Conservation (phyloP, 2,888 invertebrate species). For the Chrysotoxum bicinctum region DNA sequence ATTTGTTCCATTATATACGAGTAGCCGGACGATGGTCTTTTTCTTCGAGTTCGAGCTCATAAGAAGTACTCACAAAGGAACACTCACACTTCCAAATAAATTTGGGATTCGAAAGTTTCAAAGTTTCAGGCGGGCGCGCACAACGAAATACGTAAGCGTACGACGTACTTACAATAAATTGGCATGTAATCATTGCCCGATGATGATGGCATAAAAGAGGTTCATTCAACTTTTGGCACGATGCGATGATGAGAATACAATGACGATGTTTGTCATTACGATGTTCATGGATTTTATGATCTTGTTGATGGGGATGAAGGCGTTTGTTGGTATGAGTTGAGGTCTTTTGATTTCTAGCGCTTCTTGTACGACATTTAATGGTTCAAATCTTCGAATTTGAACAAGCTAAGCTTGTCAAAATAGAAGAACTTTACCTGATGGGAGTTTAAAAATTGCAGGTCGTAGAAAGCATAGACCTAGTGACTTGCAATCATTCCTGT, state of each 20-base stretch:
- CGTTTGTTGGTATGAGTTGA: background rate
- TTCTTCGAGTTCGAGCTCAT: slow-evolving; percentile 14
- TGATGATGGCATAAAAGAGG: slow-evolving; percentile 71
- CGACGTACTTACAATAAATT: slow-evolving; percentile 57
- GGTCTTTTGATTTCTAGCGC: too few relatives aligned
- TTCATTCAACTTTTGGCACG: slow-evolving; percentile 66
- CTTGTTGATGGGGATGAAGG: background rate
- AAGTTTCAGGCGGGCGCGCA: slow-evolving; percentile 2
- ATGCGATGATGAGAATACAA: slow-evolving; percentile 24
- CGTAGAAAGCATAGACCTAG: too few relatives aligned
- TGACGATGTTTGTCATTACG: slow-evolving; percentile 3
- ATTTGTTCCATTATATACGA: slow-evolving; percentile 21
- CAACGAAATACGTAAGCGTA: background rate
- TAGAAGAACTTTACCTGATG: too few relatives aligned
- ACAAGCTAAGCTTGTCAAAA: too few relatives aligned
- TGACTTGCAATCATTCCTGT: too few relatives aligned
- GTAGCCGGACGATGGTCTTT: slow-evolving; percentile 53
- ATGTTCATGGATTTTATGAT: background rate
- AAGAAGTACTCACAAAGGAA: background rate
- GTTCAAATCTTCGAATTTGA: too few relatives aligned
- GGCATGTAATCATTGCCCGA: slow-evolving; percentile 65
- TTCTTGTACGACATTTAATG: too few relatives aligned
- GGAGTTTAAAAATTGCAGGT: too few relatives aligned
- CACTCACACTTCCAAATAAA: slow-evolving; percentile 10
- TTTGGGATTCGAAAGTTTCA: slow-evolving; percentile 68